phyloP scores from a whole-genome alignment of 2,797 vertebrate species.

The Hapalemur alaotrensis region DNA sequence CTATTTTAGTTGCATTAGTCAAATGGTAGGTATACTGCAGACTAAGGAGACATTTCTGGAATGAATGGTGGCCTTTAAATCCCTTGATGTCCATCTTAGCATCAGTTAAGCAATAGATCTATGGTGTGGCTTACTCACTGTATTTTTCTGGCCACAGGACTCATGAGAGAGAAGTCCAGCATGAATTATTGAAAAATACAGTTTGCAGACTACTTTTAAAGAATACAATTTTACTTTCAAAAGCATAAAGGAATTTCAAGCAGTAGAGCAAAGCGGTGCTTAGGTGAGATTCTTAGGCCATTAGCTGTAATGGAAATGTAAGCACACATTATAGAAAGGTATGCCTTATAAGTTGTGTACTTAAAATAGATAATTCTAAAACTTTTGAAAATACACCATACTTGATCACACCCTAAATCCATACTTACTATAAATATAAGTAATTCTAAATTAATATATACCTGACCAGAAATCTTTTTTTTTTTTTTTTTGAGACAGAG shows the following conservation, averaged over 20 bases:
- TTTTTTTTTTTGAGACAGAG: too few species aligned
- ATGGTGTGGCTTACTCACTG: not conserved
- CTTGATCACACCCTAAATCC: not conserved
- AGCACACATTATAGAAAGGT: not conserved
- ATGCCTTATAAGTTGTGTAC: not conserved
- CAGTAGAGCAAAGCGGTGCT: not conserved
- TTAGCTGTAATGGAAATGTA: not conserved
- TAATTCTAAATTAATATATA: not conserved
- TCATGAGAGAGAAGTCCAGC: not conserved
- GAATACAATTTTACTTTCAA: not conserved
- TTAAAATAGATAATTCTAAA: not conserved
- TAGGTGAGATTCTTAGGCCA: not conserved
- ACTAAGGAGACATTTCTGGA: slow-evolving; percentile 22
- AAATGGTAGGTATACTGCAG: not conserved
- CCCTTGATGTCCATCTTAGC: not conserved
- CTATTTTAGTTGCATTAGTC: not conserved
- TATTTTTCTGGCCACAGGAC: not conserved
- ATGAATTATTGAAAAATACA: slow-evolving; percentile 1
- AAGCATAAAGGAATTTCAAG: not conserved
- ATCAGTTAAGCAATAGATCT: not conserved
- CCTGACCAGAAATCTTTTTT: not conserved
- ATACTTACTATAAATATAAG: not conserved
- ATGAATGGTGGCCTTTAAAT: slow-evolving; percentile 57
- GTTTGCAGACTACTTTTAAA: not conserved
- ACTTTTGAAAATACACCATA: not conserved